These are phyloP conservation scores for Ochropacha duplaris DNA, from an alignment of 2,888 invertebrate genomes.

Conservation along the genomic window DNA sequence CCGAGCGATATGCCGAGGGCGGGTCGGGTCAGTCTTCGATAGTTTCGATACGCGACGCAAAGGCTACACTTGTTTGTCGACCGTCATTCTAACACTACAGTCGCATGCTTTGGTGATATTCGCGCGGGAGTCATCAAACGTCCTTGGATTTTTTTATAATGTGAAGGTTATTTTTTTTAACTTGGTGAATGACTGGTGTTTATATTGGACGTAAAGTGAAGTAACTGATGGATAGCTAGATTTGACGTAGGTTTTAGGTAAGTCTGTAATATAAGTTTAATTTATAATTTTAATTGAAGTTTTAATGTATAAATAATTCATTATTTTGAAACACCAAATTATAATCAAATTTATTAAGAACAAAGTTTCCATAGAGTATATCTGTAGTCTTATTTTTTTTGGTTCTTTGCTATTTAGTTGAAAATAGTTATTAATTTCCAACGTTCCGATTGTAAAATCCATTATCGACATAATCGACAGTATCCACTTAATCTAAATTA, in stretches of 20 bases:
- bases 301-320: too few species aligned
- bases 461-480: too few species aligned
- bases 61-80: slow-evolving; percentile 31
- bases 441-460: too few species aligned
- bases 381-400: too few species aligned
- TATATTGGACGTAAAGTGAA: not conserved
- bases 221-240: not conserved
- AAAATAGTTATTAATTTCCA: too few species aligned
- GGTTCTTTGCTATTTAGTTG: too few species aligned
- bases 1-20: slow-evolving; percentile 37
- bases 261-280: not conserved
- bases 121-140: slow-evolving; percentile 23
- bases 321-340: too few species aligned
- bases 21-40: slow-evolving; percentile 32
- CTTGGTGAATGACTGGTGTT: slow-evolving; percentile 22
- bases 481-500: too few species aligned
- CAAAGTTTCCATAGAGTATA: too few species aligned
- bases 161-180: slow-evolving; percentile 30
- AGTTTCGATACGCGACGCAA: slow-evolving; percentile 25
- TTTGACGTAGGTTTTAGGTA: not conserved
- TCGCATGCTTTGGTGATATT: slow-evolving; percentile 25
- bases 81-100: slow-evolving; percentile 21
- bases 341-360: too few species aligned
- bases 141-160: slow-evolving; percentile 29
- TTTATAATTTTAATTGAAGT: too few species aligned